Evolutionary conservation across 2,113 vertebrate species (phyloP), one percentile per base, ranked within the genome.

Genomic region (Pygoscelis antarcticus): DNA sequence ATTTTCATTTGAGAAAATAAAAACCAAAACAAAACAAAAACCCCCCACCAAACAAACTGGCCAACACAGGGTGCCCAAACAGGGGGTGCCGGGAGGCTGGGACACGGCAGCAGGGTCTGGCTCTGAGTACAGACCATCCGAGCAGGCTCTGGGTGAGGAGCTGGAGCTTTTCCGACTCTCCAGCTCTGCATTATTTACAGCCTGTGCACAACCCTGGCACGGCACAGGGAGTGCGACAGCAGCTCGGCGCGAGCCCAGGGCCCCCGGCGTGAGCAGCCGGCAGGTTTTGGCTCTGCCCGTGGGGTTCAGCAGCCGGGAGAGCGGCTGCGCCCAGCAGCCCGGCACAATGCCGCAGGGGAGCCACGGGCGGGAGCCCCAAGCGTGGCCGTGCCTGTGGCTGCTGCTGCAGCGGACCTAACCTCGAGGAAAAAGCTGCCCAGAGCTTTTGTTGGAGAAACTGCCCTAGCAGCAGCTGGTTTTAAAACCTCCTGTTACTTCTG

Each of bases 331-430:
- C 25, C 78, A 44, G 16, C 42, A 58, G 13, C 58, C 44, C 15
- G 1, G 30, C 21, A 19, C 6, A 11, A 17, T 15, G 47, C 76
- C n/a, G 6, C 2, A 0, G n/a, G 25, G 14, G 6, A 86, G 21
- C 83, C 7, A 1, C 29, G 11, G 11, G 44, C 75, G 20, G 60
- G 46, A 52, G 23, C 49, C 79, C 21, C 6, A 2, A 10, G 30
- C 2, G 6, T 0, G 5, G 61, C 54, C 27, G 29, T n/a, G 54
- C 46, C 47, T 1, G 9, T n/a, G 61, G 54, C 29, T 44, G 22
- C 29, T 44, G 22, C 7, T 10, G 16, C 13, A 12, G 32, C 2
- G 2, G 10, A n/a, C 11, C 13, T 1, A 0, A 29, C 49, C 51
- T 18, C 6, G 0, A 47, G 65, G 16, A 26, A 84, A 46, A 65